Evolutionary conservation across 2,888 invertebrate genomes (phyloP).

Genomic region (Pomacea canaliculata): DNA sequence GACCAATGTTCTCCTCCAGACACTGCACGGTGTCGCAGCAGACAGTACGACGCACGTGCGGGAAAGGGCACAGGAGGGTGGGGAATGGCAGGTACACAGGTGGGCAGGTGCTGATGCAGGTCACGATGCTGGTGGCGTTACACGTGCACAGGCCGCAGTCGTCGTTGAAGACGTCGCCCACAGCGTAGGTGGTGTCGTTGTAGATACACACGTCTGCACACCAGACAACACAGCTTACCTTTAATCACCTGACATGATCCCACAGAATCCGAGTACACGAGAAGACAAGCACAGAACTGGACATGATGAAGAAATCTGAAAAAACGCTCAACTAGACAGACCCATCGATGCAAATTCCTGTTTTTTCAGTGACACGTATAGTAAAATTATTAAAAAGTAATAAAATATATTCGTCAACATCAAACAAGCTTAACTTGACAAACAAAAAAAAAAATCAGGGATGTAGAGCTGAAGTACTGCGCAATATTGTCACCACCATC

Average conservation of each 20-base stretch:
- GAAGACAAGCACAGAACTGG: not conserved
- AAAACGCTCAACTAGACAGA: not conserved
- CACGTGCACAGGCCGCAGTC: slow-evolving; percentile 44
- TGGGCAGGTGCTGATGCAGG: slow-evolving; percentile 33
- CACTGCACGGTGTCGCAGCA: slow-evolving; percentile 39
- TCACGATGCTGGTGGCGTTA: slow-evolving; percentile 27
- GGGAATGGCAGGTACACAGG: slow-evolving; percentile 27
- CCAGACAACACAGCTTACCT: not conserved
- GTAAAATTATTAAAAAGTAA: too few species aligned
- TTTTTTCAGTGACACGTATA: too few species aligned
- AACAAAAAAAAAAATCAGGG: too few species aligned
- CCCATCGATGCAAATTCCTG: not conserved
- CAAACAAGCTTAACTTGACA: too few species aligned
- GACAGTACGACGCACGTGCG: slow-evolving; percentile 32
- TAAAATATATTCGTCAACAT: too few species aligned
- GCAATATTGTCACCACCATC: too few species aligned
- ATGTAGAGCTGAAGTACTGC: too few species aligned
- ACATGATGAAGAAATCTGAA: not conserved
- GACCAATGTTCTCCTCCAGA: slow-evolving; percentile 25
- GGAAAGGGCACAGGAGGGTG: slow-evolving; percentile 34
- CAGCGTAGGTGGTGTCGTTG: slow-evolving; percentile 32
- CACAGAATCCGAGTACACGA: not conserved
- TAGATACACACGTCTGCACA: slow-evolving; percentile 35
- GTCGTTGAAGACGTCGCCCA: slow-evolving; percentile 36
- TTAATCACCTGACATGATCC: not conserved